Conservation (phyloP, 2,888 invertebrate genomes). For the Zhengitettix transpicula region DNA sequence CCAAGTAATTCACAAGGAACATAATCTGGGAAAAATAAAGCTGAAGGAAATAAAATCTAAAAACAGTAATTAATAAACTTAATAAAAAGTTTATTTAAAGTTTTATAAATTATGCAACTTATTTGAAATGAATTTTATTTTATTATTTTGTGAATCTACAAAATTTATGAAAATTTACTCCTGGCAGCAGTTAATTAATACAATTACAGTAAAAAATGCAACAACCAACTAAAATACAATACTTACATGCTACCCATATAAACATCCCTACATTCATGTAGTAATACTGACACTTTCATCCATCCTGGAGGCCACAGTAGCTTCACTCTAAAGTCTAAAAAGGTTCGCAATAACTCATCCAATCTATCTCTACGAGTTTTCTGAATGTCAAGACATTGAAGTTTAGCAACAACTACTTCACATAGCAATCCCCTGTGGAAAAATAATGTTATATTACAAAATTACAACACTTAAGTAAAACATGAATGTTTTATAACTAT, state of each 20-base stretch:
- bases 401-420: slow-evolving; percentile 26
- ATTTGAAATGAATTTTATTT: too few species aligned
- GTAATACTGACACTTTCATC: slow-evolving; percentile 39
- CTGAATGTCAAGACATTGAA: slow-evolving; percentile 29
- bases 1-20: too few species aligned
- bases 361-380: slow-evolving; percentile 28
- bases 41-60: too few species aligned
- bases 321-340: slow-evolving; percentile 41
- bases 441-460: too few species aligned
- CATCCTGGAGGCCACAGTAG: slow-evolving; percentile 51
- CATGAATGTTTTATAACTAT: not conserved
- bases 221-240: not conserved
- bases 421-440: slow-evolving; percentile 21
- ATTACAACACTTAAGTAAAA: not conserved
- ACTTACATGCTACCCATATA: slow-evolving; percentile 15
- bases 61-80: too few species aligned
- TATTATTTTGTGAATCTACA: too few species aligned
- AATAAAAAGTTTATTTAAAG: too few species aligned
- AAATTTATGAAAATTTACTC: not conserved
- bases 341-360: slow-evolving; percentile 33
- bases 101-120: too few species aligned
- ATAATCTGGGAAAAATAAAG: too few species aligned
- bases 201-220: not conserved
- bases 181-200: not conserved
- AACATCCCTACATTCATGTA: slow-evolving; percentile 30